Base-by-base conservation (phyloP, 2,888 invertebrate genomes). In the Arctia plantaginis region DNA sequence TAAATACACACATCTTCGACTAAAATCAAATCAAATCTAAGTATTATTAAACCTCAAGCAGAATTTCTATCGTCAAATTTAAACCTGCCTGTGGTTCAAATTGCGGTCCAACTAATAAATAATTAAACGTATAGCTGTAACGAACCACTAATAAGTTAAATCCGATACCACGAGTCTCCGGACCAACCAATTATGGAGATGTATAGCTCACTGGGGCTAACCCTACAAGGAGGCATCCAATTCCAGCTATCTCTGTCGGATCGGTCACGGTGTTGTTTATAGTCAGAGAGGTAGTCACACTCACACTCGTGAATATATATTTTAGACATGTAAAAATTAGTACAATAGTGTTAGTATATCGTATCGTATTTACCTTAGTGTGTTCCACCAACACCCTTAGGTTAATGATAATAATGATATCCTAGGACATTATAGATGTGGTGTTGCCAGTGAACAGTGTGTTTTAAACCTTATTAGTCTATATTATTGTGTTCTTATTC, bases 131-230 rank as follows among this genome's bases (percentile, higher is more conserved):
- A 62, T 30, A 6, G 4, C 62, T 30, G 30, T 30, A 62, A 30
- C 18, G 18, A 44, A 67, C 18, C 18, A 67, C 27, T 44, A 39
- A 67, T 67, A 20, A 67, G 30, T 67, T 23, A 1, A 30, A 67
- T 47, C 30, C 23, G 30, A 47, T 18, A 20, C 44, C 67, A 47
- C 47, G 20, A 44, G 30, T 30, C 44, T 30, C 44, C 47, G 44
- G 20, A 67, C 47, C 44, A 47, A 33, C 30, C 44, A 67, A 67
- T 67, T 67, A 67, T 47, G 30, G 23, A 67, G 44, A 67, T 47
- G 20, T 67, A 47, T 47, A 12, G 67, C 10, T 15, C 59, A 59
- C 39, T 18, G 27, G 41, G 41, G 27, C 47, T 15, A 10, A 23
- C 4, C 39, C 39, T 15, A 66, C 39, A 66, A 66, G 66, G 30